A percentile compares a stretch with the other conserved stretches of the same genome.
Conservation (phyloP, 2,797 vertebrate species). For the Enteromius unitaeniatus region DNA sequence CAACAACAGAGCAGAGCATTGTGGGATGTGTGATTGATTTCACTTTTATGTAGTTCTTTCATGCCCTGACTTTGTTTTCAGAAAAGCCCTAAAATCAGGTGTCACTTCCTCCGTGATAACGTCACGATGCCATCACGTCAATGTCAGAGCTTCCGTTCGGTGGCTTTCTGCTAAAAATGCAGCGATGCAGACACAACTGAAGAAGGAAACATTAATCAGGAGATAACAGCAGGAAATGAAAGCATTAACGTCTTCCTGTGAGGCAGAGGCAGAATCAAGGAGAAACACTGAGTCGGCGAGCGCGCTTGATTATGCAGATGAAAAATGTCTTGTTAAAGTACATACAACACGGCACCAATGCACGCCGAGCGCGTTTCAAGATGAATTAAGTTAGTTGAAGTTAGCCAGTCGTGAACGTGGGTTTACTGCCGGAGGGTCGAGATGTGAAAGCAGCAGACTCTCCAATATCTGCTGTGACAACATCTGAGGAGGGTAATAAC, state of each 20-base stretch:
- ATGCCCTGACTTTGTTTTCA: background rate
- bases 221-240: slow-evolving; percentile 57
- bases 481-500: background rate
- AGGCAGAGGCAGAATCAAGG: slow-evolving; percentile 30
- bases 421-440: slow-evolving; percentile 49
- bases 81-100: slow-evolving; percentile 6
- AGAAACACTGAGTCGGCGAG: slow-evolving; percentile 19
- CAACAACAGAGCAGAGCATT: background rate
- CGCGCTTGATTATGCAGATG: slow-evolving; percentile 60
- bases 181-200: background rate
- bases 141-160: slow-evolving; percentile 38
- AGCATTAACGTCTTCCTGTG: slow-evolving; percentile 48
- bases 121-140: slow-evolving; percentile 38
- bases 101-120: slow-evolving; percentile 39
- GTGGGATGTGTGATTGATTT: slow-evolving; percentile 46
- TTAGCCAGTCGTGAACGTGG: slow-evolving; percentile 45
- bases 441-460: slow-evolving; percentile 21
- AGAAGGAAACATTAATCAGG: slow-evolving; percentile 55
- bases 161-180: slow-evolving; percentile 39
- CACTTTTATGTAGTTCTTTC: slow-evolving; percentile 28
- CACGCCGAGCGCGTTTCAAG: slow-evolving; percentile 28
- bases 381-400: slow-evolving; percentile 53
- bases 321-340: slow-evolving; percentile 57
- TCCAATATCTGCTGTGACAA: background rate
- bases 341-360: slow-evolving; percentile 49